Evolutionary conservation across 2,113 vertebrate species (phyloP).

Genomic region (Micronycteris hirsuta): DNA sequence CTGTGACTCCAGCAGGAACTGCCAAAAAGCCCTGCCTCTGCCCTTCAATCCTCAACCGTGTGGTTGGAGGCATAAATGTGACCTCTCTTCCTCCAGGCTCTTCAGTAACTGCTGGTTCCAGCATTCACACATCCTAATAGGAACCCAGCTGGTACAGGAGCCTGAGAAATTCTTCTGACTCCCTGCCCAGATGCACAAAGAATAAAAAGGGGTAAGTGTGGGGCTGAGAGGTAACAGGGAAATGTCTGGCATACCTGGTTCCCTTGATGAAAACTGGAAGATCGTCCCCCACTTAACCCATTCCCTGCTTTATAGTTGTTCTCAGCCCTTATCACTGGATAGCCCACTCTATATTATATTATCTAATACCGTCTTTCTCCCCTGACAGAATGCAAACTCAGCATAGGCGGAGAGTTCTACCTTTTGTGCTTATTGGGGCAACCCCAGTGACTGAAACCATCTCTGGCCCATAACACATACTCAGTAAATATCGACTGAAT

Average conservation of each 20-base stretch:
- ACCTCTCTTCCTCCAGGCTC: neutral
- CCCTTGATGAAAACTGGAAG: neutral
- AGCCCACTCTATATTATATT: accelerated
- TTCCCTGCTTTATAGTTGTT: neutral
- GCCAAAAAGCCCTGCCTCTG: neutral
- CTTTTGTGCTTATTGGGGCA: neutral
- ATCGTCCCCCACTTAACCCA: neutral
- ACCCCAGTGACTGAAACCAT: neutral
- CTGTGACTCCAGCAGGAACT: neutral
- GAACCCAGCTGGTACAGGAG: accelerated
- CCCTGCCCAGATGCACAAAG: neutral
- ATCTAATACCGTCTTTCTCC: neutral
- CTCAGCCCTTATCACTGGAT: neutral
- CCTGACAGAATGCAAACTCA: neutral
- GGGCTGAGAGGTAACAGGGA: neutral
- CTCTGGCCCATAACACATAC: neutral
- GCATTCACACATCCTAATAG: no score
- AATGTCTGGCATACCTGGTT: accelerated
- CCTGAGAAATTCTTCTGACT: neutral
- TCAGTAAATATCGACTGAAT: neutral
- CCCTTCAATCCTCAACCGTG: accelerated
- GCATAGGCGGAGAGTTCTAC: neutral
- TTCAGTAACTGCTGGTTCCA: accelerated
- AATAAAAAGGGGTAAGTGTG: no score
- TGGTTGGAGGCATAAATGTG: accelerated